Percentiles rank a stretch among this genome's conserved stretches.
These are phyloP conservation scores for Nomada lathburiana DNA, from an alignment of 2,888 invertebrate genomes.

Conservation along the genomic window DNA sequence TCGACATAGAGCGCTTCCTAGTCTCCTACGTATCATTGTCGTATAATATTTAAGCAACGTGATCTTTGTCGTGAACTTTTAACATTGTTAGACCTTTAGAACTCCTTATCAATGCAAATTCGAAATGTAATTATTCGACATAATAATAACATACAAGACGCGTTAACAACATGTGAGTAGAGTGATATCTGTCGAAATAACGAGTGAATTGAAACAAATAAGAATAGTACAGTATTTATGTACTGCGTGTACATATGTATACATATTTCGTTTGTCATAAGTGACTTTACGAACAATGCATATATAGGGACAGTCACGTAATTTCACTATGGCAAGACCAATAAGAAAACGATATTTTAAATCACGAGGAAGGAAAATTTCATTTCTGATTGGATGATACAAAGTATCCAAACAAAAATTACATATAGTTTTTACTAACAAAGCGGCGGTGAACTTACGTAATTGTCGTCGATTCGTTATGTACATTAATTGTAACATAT, in stretches of 20 bases:
- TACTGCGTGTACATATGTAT: too few relatives aligned
- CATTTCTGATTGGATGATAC: slow-evolving; percentile 31
- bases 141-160: not conserved
- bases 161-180: not conserved
- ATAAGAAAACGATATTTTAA: slow-evolving; percentile 20
- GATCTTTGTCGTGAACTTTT: not conserved
- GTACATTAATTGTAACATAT: not conserved
- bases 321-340: not conserved
- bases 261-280: not conserved
- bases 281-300: not conserved
- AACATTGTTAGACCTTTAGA: not conserved
- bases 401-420: not conserved
- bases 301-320: not conserved
- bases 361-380: not conserved
- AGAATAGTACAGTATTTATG: not conserved
- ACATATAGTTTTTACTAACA: not conserved
- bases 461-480: not conserved
- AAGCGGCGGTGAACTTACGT: not conserved
- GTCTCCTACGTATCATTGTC: not conserved
- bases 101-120: not conserved
- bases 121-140: too few relatives aligned
- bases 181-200: not conserved
- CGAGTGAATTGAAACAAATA: not conserved
- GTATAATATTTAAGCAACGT: not conserved
- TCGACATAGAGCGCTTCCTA: slow-evolving; percentile 53